Conservation (phyloP, 1,140 invertebrate species). For the Musca vetustissima region DNA sequence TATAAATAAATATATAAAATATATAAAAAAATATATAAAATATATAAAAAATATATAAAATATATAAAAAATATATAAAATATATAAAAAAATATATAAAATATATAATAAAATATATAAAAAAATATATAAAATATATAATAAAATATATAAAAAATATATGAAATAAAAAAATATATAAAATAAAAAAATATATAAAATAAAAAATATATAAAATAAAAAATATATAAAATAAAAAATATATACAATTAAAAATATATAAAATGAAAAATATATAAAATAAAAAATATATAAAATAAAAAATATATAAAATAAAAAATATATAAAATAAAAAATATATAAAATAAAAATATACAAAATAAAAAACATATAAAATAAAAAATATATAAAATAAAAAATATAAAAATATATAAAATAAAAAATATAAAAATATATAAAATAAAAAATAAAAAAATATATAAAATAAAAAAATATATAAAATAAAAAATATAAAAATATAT, state of each 20-base stretch:
- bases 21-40: not conserved
- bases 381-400: not conserved
- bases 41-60: not conserved
- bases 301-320: not conserved
- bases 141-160: not conserved
- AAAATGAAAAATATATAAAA: not conserved
- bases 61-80: not conserved
- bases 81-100: not conserved
- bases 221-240: not conserved
- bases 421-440: not conserved
- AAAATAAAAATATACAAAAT: not conserved
- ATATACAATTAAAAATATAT: not conserved
- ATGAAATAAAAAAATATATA: too few relatives aligned
- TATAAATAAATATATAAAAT: not conserved
- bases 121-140: not conserved
- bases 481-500: not conserved
- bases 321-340: not conserved
- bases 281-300: not conserved
- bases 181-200: not conserved
- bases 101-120: not conserved
- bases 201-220: not conserved
- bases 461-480: not conserved
- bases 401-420: not conserved
- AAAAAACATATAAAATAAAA: not conserved
- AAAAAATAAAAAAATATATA: slow-evolving; percentile 10